Evolutionary conservation across 2,113 vertebrate species (phyloP).

Genomic region (Zapornia atra): DNA sequence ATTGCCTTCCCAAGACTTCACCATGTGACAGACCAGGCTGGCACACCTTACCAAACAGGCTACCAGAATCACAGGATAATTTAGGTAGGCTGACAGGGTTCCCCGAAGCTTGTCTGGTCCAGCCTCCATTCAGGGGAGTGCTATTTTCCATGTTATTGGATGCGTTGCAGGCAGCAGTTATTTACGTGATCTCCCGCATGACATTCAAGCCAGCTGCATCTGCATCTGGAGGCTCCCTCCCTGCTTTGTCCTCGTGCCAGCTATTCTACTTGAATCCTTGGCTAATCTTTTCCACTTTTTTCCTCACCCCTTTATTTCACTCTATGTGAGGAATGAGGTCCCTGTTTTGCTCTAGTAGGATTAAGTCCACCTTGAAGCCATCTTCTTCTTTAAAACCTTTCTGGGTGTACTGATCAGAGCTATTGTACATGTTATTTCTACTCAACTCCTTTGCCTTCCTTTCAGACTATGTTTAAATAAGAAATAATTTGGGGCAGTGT

Average conservation of each 20-base stretch:
- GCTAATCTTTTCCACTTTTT: not conserved
- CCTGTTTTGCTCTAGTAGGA: not conserved
- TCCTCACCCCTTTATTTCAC: not conserved
- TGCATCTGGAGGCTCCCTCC: not conserved
- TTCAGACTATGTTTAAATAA: not conserved
- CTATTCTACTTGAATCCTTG: not conserved
- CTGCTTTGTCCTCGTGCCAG: not conserved
- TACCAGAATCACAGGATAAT: not conserved
- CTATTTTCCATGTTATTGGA: not conserved
- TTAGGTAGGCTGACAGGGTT: not conserved
- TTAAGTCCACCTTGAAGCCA: not conserved
- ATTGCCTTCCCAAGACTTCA: not conserved
- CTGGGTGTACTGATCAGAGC: not conserved
- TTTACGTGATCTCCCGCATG: not conserved
- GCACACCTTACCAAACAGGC: not conserved
- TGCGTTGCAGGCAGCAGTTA: not conserved
- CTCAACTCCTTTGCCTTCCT: not conserved
- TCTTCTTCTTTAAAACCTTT: not conserved
- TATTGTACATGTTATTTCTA: not conserved
- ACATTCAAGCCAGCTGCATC: not conserved
- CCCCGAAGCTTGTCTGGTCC: not conserved
- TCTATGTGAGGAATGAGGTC: not conserved
- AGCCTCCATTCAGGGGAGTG: not conserved
- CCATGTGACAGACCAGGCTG: not conserved
- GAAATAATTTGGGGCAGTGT: not conserved